phyloP scores from a whole-genome alignment of 2,888 invertebrate genomes.

The Synanthedon myopaeformis region DNA sequence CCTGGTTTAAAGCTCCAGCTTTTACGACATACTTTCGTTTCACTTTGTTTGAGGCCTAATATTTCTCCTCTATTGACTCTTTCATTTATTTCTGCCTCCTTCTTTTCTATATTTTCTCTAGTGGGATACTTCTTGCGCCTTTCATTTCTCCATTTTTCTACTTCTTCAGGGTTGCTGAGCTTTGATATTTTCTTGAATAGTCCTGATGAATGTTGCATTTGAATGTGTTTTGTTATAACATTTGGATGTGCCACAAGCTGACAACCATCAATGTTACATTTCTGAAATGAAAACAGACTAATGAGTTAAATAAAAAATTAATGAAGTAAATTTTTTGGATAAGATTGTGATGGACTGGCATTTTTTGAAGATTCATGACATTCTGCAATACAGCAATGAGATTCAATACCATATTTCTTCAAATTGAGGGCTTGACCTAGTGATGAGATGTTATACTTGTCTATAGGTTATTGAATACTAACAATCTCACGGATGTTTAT shows the following conservation, averaged over 20 bases:
- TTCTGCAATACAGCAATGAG: too few species aligned
- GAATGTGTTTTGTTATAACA: constrained; percentile 83
- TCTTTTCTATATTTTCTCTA: constrained; percentile 74
- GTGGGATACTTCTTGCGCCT: constrained; percentile 85
- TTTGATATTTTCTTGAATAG: constrained; percentile 83
- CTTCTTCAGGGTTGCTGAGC: constrained; percentile 82
- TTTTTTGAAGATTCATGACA: too few species aligned
- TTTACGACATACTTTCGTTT: constrained; percentile 13
- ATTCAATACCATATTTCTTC: too few species aligned
- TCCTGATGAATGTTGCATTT: constrained; percentile 87
- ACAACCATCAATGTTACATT: constrained; percentile 86
- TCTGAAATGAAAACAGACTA: constrained; percentile 31
- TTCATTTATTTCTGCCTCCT: constrained; percentile 73
- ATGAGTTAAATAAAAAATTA: background rate
- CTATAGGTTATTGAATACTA: too few species aligned
- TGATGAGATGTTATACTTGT: too few species aligned
- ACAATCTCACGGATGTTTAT: too few species aligned
- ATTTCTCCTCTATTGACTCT: constrained; percentile 81
- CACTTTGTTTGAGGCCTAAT: constrained; percentile 59
- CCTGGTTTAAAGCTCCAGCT: constrained; percentile 21
- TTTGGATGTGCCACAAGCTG: constrained; percentile 82
- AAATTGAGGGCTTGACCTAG: too few species aligned
- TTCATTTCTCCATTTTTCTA: constrained; percentile 86
- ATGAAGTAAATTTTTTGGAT: too few species aligned
- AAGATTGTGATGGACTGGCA: too few species aligned